phyloP scores from a whole-genome alignment of 2,113 vertebrate genomes.

The Colius striatus region DNA sequence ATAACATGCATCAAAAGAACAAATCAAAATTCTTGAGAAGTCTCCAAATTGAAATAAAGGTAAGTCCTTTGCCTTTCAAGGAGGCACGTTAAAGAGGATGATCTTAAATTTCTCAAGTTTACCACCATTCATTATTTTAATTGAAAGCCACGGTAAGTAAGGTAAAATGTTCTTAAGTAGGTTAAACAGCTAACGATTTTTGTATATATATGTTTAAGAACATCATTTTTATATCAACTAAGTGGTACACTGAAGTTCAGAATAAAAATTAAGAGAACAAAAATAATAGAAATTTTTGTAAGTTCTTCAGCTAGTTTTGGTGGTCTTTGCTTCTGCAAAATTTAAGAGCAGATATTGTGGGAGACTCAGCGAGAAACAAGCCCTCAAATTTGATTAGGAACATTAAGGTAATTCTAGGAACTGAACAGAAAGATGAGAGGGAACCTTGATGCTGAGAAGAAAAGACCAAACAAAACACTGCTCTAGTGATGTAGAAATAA shows the following conservation, averaged over 20 bases:
- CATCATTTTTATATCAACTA: background rate
- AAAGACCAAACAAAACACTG: background rate
- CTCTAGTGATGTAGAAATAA: background rate
- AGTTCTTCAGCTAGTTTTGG: background rate
- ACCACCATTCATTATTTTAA: background rate
- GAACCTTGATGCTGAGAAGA: background rate
- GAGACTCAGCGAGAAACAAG: background rate
- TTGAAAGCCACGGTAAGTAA: background rate
- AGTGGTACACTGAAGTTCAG: background rate
- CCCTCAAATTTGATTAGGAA: background rate
- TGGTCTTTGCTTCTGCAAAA: background rate
- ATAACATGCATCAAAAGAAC: background rate
- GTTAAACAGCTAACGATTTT: background rate
- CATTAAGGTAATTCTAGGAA: background rate
- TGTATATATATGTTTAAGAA: background rate
- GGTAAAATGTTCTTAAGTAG: background rate
- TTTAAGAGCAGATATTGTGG: background rate
- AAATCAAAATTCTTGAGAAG: background rate
- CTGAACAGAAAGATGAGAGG: background rate
- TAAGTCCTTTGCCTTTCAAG: background rate
- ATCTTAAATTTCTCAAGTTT: background rate
- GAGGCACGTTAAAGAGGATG: background rate
- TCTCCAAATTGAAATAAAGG: background rate
- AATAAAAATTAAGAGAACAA: background rate
- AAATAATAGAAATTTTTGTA: background rate